These are phyloP conservation scores for Dicaeum eximium DNA, from an alignment of 2,113 vertebrate genomes.

Conservation along the genomic window DNA sequence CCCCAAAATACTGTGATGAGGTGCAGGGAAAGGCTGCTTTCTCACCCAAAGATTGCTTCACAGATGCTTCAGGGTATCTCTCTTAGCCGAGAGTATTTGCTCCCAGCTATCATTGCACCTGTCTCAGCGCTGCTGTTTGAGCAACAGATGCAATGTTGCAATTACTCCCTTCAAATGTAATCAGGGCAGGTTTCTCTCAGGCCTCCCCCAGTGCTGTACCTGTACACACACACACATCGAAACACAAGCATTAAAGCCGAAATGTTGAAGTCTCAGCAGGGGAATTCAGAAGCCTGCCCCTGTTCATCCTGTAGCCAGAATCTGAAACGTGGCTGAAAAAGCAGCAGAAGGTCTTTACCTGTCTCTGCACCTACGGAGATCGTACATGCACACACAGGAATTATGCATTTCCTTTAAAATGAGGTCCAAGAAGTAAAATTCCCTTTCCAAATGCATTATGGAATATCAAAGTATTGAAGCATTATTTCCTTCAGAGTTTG, in stretches of 20 bases:
- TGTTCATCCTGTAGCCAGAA: background rate
- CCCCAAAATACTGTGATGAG: background rate
- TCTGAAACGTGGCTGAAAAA: background rate
- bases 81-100: background rate
- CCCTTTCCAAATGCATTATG: background rate
- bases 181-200: background rate
- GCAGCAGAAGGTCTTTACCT: background rate
- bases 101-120: background rate
- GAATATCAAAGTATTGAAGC: background rate
- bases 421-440: background rate
- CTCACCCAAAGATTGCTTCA: background rate
- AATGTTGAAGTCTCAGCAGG: background rate
- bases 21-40: background rate
- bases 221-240: background rate
- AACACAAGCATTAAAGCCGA: background rate
- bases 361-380: background rate
- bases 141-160: background rate
- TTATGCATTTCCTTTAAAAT: background rate
- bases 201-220: background rate
- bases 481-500: background rate
- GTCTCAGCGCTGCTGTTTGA: background rate
- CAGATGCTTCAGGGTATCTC: background rate
- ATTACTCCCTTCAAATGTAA: background rate
- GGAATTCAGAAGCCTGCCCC: background rate
- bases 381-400: accelerated